Conservation (phyloP, 2,888 invertebrate species). For the Salticus scenicus region DNA sequence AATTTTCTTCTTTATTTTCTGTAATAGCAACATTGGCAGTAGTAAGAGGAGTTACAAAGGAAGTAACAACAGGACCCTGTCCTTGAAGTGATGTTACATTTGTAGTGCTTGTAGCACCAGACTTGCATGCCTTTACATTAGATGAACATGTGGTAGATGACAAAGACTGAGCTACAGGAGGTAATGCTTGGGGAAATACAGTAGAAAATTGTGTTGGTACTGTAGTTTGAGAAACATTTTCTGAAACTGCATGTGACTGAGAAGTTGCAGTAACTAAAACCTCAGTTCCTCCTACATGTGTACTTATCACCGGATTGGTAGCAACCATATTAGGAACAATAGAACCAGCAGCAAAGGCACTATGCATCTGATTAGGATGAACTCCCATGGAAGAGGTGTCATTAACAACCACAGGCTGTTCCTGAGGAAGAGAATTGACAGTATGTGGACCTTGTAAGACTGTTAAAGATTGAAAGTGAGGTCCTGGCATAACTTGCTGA, state of each 20-base stretch:
- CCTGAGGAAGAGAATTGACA: constrained; percentile 69
- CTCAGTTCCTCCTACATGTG: constrained; percentile 63
- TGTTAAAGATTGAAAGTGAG: constrained; percentile 69
- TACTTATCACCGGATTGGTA: constrained; percentile 65
- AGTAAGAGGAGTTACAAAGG: constrained; percentile 20
- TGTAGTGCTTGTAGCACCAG: constrained; percentile 22
- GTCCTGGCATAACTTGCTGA: constrained; percentile 70
- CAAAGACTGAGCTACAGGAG: constrained; percentile 63
- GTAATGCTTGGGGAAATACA: constrained; percentile 47
- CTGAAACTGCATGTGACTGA: constrained; percentile 47
- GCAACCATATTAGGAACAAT: constrained; percentile 70
- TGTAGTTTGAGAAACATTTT: constrained; percentile 21
- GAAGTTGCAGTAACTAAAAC: constrained; percentile 59
- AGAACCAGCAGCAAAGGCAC: constrained; percentile 71
- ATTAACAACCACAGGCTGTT: constrained; percentile 68
- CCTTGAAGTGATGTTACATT: constrained; percentile 22
- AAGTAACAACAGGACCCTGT: constrained; percentile 16
- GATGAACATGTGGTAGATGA: constrained; percentile 51
- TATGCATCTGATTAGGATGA: constrained; percentile 68
- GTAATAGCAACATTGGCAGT: neutral
- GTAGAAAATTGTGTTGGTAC: constrained; percentile 43
- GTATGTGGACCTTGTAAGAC: constrained; percentile 69
- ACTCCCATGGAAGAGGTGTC: constrained; percentile 66
- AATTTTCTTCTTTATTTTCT: constrained; percentile 35
- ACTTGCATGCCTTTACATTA: constrained; percentile 38